Base-by-base conservation (phyloP, 1,140 invertebrate genomes). In the Halotydeus destructor region DNA sequence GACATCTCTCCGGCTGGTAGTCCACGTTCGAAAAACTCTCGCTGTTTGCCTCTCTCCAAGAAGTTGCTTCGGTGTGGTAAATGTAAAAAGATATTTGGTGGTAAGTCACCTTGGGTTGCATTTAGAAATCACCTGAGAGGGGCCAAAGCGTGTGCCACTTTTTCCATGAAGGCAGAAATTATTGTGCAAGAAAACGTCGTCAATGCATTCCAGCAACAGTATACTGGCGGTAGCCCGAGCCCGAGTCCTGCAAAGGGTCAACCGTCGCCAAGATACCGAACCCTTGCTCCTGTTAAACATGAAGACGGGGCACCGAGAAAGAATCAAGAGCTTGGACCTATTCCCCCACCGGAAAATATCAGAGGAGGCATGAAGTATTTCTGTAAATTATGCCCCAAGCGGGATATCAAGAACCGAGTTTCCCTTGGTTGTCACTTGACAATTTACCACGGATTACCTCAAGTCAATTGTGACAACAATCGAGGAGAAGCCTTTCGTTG, bases 351-450 rank as follows among this genome's bases (percentile, higher is more conserved):
- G 11, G 33, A 35, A 35, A 22, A 19, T 24, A 22, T 22, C 35
- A 18, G 26, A 37, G 25, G 30, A 27, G 11, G 18, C 18, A 19
- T 39, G 25, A 39, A 22, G 19, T 43, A 22, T 21, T 43, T 25
- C 36, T 43, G 41, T 26, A 43, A 43, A 26, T 23, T 43, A n/a
- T 43, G 41, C 36, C 41, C 31, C 16, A 32, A 34, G 5, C n/a
- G 30, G 4, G 41, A 43, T n/a, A 21, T 43, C 5, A 43, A 43
- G 21, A 43, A 43, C 21, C 30, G 41, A 8, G 32, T 43, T 25
- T 43, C 41, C 19, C 33, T 43, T n/a, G 41, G 41, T 11, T 34
- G 25, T 43, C 41, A 43, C 27, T 19, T 43, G 18, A 43, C 41
- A 3, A 43, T 27, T 11, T 43, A 43, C 24, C 41, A 43, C 27